Evolutionary conservation across 2,888 invertebrate genomes (phyloP).

Genomic region (Noctuana brunneofusca): DNA sequence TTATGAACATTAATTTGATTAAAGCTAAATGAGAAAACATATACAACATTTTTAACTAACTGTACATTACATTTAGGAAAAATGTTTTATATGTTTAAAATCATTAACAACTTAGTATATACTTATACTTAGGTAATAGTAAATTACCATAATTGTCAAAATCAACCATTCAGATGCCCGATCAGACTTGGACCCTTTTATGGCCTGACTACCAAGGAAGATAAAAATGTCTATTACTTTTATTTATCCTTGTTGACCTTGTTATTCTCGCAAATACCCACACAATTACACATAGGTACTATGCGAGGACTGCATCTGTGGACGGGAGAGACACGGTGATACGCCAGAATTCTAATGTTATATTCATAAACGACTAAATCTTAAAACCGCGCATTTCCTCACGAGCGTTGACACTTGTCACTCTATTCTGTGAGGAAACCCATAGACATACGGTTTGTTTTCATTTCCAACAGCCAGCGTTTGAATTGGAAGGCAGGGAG

Average conservation of each 20-base stretch:
- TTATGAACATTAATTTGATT: too few species aligned
- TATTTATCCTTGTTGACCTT: constrained; percentile 19
- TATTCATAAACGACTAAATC: constrained; percentile 11
- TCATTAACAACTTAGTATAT: too few species aligned
- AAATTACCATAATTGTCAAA: too few species aligned
- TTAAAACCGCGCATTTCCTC: constrained; percentile 2
- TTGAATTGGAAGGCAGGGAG: constrained; percentile 4
- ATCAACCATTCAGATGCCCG: too few species aligned
- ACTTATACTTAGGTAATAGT: too few species aligned
- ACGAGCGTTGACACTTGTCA: background rate
- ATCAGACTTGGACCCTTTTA: too few species aligned
- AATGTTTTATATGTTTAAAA: too few species aligned
- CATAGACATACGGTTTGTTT: background rate
- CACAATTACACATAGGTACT: background rate
- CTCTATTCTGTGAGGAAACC: background rate
- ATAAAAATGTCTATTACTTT: constrained; percentile 2
- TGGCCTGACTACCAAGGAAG: background rate
- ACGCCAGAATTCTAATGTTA: constrained; percentile 16
- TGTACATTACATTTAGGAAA: too few species aligned
- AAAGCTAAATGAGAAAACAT: too few species aligned
- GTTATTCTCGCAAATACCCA: constrained; percentile 1
- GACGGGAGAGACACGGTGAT: constrained; percentile 1
- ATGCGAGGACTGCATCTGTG: constrained; percentile 9
- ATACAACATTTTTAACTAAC: too few species aligned
- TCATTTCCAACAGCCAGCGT: background rate